Evolutionary conservation across 2,113 vertebrate genomes (phyloP), one percentile per base, ranked within the genome.

Genomic region (Laterallus jamaicensis): DNA sequence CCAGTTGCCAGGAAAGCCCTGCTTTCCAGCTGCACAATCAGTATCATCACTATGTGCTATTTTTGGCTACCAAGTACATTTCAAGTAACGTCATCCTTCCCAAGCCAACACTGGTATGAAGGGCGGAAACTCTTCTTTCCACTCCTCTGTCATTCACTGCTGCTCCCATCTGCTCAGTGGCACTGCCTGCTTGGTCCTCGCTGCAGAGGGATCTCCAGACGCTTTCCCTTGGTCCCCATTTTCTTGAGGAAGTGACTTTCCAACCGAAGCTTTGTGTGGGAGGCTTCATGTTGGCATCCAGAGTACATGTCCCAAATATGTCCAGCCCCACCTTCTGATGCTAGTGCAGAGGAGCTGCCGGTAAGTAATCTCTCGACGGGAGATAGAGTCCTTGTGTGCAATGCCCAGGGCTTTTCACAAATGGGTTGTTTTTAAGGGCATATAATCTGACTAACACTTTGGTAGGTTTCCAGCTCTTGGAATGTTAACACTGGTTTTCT

Each of bases 271-370:
- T 95, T 82, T 16, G 0, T 40, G 58, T 68, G 49, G 32, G 69
- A 87, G 77, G 77, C 62, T 96, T 73, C 91, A 93, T 95, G 93
- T 69, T 90, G 91, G 42, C 84, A 87, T 87, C 58, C 84, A 76
- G 94, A 64, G 89, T 95, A 91, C 95, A 96, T 97, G 96, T 97
- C 95, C 91, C 96, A 96, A 1, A 68, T 71, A 96, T 97, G 96
- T 71, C 69, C 95, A 95, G 80, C 58, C 86, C 56, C 93, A 40
- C 54, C 68, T 75, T 89, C 92, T 74, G 80, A 82, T 35, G 47
- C 37, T 64, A 58, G 74, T 28, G 67, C 66, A 73, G 35, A 95
- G 37, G 77, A 95, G 58, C 44, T 62, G 54, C 77, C 1, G 96
- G 96, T 97, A 85, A 97, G 96, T 89, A 25, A 84, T 14, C 24